Evolutionary conservation across 2,113 vertebrate genomes (phyloP), one percentile per base, ranked within the genome.

Genomic region (Tachycineta bicolor): DNA sequence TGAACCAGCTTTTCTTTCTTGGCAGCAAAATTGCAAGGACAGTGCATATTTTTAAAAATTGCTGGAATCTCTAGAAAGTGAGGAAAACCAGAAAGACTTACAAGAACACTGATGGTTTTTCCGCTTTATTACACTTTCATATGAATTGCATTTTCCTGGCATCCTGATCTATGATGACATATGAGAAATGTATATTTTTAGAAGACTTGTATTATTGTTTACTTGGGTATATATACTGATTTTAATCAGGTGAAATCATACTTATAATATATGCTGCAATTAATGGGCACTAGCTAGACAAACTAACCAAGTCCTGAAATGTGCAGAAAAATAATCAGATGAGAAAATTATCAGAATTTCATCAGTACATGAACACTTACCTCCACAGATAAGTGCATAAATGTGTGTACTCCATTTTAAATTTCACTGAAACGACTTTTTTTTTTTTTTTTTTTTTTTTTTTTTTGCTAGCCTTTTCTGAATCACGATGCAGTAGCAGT

Each of bases 151-250:
- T 95, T 95, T 97, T 95, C 87, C 91, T 95, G 93, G 84, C 84
- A 94, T 52, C 47, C 47, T 11, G 11, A 87, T 39, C 80, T 91
- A 90, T 77, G 81, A 96, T 81, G 95, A 88, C 79, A 85, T 58
- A 82, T 20, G 41, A 84, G 75, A 97, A 90, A 91, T 31, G 41
- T 52, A 74, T 92, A 91, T 96, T 96, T 97, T 98, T 97, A 96
- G 93, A 93, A 87, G 81, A 84, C 13, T 68, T 67, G 7, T 85
- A 58, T 96, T 97, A 80, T 74, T 96, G 59, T 89, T 94, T 83
- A 96, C 29, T 90, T 92, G 65, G 17, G 29, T 73, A 15, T 56
- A 81, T 70, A 65, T 43, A 83, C 41, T 60, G 84, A 80, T 74
- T 94, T 96, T 95, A 95, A 96, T 95, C 81, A 95, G 73, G 43